Percentiles rank a stretch among this genome's conserved stretches.
Evolutionary conservation across 2,888 invertebrate genomes (phyloP).

Genomic region (Stomorhina lunata): DNA sequence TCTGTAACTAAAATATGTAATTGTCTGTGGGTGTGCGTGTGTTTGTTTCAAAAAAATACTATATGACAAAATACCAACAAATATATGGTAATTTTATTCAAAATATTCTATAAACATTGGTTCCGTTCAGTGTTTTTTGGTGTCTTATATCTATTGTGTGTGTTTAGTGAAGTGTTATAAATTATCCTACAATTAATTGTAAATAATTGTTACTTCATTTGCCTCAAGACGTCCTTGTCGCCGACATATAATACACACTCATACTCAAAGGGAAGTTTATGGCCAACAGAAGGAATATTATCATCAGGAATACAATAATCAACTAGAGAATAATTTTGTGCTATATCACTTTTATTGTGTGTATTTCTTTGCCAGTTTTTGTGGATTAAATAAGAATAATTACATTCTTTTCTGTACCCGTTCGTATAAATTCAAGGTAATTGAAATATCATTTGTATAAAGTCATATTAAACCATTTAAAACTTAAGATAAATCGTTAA

Average conservation of each 20-base stretch:
- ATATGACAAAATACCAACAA: no score
- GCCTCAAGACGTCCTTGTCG: not conserved
- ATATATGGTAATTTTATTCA: no score
- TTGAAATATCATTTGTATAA: constrained; percentile 11
- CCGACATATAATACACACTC: no score
- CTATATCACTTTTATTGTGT: no score
- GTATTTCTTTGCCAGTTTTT: not conserved
- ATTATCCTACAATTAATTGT: constrained; percentile 50
- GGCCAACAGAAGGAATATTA: not conserved
- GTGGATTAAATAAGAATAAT: constrained; percentile 19
- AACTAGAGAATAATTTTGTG: no score
- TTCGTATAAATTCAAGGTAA: constrained; percentile 29
- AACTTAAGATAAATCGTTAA: no score
- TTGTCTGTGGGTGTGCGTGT: no score
- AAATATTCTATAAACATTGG: not conserved
- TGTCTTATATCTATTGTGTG: constrained; percentile 9
- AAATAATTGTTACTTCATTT: constrained; percentile 48
- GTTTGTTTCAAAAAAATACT: no score
- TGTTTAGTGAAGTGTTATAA: constrained; percentile 47
- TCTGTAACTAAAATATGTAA: no score
- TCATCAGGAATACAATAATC: no score
- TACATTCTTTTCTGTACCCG: not conserved
- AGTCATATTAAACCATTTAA: no score
- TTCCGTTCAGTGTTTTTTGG: not conserved
- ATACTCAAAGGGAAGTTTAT: constrained; percentile 20